Evolutionary conservation across 2,113 vertebrate species (phyloP).

Genomic region (Sphaerodactylus townsendi): DNA sequence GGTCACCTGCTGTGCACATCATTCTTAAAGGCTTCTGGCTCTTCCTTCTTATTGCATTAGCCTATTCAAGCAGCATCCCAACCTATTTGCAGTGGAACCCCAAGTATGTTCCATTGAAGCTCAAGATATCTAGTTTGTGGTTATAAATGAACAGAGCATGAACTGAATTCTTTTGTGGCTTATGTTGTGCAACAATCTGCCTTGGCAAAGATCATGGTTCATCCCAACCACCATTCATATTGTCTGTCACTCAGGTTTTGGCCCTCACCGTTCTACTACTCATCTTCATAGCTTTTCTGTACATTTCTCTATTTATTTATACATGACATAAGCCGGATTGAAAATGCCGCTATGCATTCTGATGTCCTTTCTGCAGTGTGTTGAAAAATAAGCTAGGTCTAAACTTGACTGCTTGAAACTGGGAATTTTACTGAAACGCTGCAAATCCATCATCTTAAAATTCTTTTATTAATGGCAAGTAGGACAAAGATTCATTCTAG

Average conservation of each 20-base stretch:
- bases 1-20: not conserved
- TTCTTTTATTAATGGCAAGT: not conserved
- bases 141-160: not conserved
- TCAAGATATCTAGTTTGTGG: not conserved
- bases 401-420: too few species aligned
- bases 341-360: not conserved
- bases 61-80: not conserved
- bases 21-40: not conserved
- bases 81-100: not conserved
- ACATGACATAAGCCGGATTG: not conserved
- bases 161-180: not conserved
- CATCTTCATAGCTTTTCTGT: not conserved
- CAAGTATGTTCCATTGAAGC: not conserved
- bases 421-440: not conserved
- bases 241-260: not conserved
- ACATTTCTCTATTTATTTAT: not conserved
- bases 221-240: not conserved
- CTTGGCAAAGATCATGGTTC: not conserved
- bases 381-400: not conserved
- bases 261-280: not conserved
- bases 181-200: too few species aligned
- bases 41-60: conserved; percentile 14
- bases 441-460: not conserved
- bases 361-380: not conserved
- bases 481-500: not conserved